phyloP scores from a whole-genome alignment of 2,113 vertebrate genomes.

The Oryzias woworae region DNA sequence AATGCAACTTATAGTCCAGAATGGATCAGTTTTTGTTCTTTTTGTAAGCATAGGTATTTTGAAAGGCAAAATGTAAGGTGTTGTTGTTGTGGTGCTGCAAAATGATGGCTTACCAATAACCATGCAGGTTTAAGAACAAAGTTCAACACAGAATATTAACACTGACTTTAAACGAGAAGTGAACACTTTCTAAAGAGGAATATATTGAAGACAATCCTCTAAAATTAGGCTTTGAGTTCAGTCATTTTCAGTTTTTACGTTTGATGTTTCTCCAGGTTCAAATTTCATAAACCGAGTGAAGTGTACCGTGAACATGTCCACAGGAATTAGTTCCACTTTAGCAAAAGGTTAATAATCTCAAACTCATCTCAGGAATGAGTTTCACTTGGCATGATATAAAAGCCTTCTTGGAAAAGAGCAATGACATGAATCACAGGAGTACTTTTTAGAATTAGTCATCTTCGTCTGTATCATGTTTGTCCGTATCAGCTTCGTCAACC shows the following conservation, averaged over 20 bases:
- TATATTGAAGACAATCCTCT: not conserved
- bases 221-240: not conserved
- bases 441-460: slow-evolving; percentile 45
- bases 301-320: slow-evolving; percentile 36
- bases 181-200: slow-evolving; percentile 2
- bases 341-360: slow-evolving; percentile 58
- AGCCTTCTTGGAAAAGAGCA: slow-evolving; percentile 41
- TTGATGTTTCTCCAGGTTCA: slow-evolving; percentile 19
- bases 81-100: no score
- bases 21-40: no score
- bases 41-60: no score
- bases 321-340: slow-evolving; percentile 54
- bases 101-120: no score
- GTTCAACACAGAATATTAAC: no score
- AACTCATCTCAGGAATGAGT: slow-evolving; percentile 57
- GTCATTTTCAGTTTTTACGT: slow-evolving; percentile 4
- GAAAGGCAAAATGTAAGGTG: no score
- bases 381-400: slow-evolving; percentile 56
- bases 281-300: slow-evolving; percentile 18
- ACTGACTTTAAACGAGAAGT: no score
- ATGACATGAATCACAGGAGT: slow-evolving; percentile 46
- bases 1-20: no score
- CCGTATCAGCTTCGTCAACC: slow-evolving; percentile 33
- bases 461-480: slow-evolving; percentile 50
- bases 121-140: no score